Base-by-base conservation (phyloP, 2,113 vertebrate genomes). In the Nothoprocta pentlandii region DNA sequence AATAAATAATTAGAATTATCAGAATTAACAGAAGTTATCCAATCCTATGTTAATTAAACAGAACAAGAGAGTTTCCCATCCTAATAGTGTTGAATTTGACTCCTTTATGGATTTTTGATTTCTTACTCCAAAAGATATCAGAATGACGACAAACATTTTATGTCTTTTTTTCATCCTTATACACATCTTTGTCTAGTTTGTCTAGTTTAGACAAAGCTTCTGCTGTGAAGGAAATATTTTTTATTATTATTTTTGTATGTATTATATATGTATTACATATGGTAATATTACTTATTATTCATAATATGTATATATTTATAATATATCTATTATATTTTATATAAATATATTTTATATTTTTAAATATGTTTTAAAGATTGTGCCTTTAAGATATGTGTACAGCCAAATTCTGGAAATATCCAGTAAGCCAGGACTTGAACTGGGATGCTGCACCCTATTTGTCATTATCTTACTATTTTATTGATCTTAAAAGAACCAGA, bases 151-250 rank as follows among this genome's bases (percentile, higher is more conserved):
- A 44, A 8, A 9, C 36, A 9, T 41, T 20, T 41, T 62, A 39
- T 4, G 46, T 17, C 12, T 17, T 1, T 41, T n/a, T 23, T 39
- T 69, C 64, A 58, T 63, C 22, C 34, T 56, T 6, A 49, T 19
- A 4, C 25, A 8, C 5, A 16, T 4, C 20, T 66, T 10, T 70
- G 36, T 39, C 36, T 39, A 39, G 36, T 3, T 4, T 70, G 34
- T 15, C 7, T 26, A 3, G 22, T 41, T 16, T 26, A 4, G 16
- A 39, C 36, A 39, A 39, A 39, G n/a, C n/a, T 28, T 54, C 19
- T 23, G 7, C 28, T 77, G 42, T 11, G 49, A 80, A 41, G 0
- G 1, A 28, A 16, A 39, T 2, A 6, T 64, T 80, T 16, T 2
- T 5, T 66, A 66, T 34, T 8, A 22, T 58, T 68, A 16, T 30